A percentile compares a stretch with the other conserved stretches of the same genome.
These are phyloP conservation scores for Agrochola lota DNA, from an alignment of 2,888 invertebrate species.

Conservation along the genomic window DNA sequence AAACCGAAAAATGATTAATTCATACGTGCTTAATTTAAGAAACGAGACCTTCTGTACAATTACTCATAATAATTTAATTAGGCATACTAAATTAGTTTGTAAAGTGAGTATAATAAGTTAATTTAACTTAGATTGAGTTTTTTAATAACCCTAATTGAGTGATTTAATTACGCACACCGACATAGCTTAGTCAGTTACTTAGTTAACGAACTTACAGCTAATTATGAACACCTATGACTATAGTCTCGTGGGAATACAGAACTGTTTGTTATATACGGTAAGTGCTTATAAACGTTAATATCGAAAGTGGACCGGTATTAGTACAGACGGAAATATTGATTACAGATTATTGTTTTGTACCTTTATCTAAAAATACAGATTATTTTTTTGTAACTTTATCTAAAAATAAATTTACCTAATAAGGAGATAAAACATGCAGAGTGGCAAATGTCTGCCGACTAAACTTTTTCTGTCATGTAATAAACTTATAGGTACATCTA, in stretches of 20 bases:
- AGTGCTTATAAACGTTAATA: conserved; percentile 48
- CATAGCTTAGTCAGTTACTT: conserved; percentile 62
- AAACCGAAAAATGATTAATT: conserved; percentile 43
- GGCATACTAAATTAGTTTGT: conserved; percentile 73
- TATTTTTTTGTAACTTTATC: conserved; percentile 8
- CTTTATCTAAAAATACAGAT: not conserved
- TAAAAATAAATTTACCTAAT: not conserved
- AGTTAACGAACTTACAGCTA: conserved; percentile 60
- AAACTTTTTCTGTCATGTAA: not conserved
- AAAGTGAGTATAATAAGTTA: conserved; percentile 72
- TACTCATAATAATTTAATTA: conserved; percentile 65
- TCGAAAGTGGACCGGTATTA: conserved; percentile 36
- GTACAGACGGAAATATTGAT: conserved; percentile 35
- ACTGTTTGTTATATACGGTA: conserved; percentile 47
- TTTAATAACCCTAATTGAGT: conserved; percentile 76
- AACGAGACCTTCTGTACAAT: conserved; percentile 46
- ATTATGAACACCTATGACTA: conserved; percentile 59
- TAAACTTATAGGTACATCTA: not conserved
- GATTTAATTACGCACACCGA: conserved; percentile 72
- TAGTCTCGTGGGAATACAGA: conserved; percentile 56
- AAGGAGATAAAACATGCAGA: not conserved
- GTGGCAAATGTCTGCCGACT: no score
- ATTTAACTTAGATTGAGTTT: conserved; percentile 73
- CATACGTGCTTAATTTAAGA: conserved; percentile 58
- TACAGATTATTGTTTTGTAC: conserved; percentile 17